These are phyloP conservation scores for Saturnia pavonia DNA, from an alignment of 2,888 invertebrate genomes.

Conservation along the genomic window DNA sequence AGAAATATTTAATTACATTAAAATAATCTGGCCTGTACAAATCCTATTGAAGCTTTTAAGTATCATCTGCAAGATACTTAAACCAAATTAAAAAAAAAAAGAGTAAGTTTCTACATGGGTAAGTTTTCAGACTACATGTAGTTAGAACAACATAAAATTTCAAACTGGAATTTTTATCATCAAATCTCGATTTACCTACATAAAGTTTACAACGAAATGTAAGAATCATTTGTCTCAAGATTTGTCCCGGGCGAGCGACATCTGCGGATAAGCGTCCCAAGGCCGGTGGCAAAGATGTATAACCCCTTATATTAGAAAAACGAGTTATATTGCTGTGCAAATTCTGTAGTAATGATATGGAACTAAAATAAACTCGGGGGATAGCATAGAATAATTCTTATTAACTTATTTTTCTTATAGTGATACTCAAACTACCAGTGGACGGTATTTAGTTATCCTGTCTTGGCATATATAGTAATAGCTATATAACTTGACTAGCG, in stretches of 20 bases:
- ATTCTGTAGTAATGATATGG: not conserved
- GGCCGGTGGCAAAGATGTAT: slow-evolving; percentile 11
- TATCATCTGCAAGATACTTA: not conserved
- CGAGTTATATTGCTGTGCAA: slow-evolving; percentile 2
- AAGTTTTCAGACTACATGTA: not conserved
- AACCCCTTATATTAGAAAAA: slow-evolving; percentile 11
- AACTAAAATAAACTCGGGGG: not conserved
- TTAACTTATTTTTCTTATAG: not conserved
- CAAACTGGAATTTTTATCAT: slow-evolving; percentile 36
- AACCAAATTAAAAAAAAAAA: too few species aligned
- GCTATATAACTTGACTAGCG: too few species aligned
- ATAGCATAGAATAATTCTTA: not conserved
- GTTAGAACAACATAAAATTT: not conserved
- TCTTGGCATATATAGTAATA: too few species aligned
- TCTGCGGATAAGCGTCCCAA: slow-evolving; percentile 37
- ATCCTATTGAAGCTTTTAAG: too few species aligned
- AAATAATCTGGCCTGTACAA: too few species aligned
- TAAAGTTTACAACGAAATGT: slow-evolving; percentile 41
- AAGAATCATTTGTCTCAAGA: slow-evolving; percentile 49
- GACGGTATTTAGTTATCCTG: too few species aligned
- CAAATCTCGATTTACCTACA: slow-evolving; percentile 48
- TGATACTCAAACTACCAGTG: too few species aligned
- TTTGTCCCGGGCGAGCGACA: slow-evolving; percentile 41
- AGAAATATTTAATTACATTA: too few species aligned
- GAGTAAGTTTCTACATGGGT: not conserved